Conservation (phyloP, 2,113 vertebrate genomes). For the Mus musculus region DNA sequence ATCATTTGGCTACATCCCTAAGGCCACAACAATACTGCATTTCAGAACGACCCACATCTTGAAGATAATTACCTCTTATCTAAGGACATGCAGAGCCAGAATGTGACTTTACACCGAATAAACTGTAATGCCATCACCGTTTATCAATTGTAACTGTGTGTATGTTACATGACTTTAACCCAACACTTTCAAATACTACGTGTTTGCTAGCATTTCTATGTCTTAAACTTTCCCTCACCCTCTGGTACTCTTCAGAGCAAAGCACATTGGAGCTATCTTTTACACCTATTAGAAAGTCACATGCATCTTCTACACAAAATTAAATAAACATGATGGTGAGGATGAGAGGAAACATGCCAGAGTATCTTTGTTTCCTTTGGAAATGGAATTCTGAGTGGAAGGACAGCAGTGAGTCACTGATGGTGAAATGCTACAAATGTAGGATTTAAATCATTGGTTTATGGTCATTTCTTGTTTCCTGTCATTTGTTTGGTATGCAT, state of each 20-base stretch:
- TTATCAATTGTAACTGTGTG: background rate
- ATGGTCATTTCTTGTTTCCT: constrained; percentile 48
- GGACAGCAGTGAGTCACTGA: constrained; percentile 60
- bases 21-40: background rate
- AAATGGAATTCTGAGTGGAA: constrained; percentile 49
- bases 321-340: constrained; percentile 50
- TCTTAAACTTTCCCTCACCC: background rate
- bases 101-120: background rate
- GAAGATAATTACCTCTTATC: background rate
- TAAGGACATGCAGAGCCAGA: constrained; percentile 2
- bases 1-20: background rate
- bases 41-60: constrained; percentile 9
- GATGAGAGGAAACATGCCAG: background rate
- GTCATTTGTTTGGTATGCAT: constrained; percentile 53
- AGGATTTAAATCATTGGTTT: constrained; percentile 58
- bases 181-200: constrained; percentile 33
- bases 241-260: constrained; percentile 10
- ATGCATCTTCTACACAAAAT: constrained; percentile 1
- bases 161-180: background rate
- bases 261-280: background rate
- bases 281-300: background rate
- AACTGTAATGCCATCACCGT: background rate
- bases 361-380: constrained; percentile 41
- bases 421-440: constrained; percentile 53
- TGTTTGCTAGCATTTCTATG: background rate